These are phyloP conservation scores for Ursus arctos DNA, from an alignment of 2,113 vertebrate species.

Conservation along the genomic window DNA sequence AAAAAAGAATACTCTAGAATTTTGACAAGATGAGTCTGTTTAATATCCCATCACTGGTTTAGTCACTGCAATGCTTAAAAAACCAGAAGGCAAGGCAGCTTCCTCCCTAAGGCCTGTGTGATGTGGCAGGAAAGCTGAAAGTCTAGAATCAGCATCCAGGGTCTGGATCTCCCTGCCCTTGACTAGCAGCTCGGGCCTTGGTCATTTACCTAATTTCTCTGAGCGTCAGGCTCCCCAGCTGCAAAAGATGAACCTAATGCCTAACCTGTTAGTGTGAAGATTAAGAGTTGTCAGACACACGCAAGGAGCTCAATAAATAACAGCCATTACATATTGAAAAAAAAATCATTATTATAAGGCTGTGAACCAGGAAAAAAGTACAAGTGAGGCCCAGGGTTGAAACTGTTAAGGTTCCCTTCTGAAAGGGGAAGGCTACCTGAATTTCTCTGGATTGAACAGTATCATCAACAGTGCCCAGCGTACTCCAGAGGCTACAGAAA, in stretches of 20 bases:
- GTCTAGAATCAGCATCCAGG: rapidly evolving
- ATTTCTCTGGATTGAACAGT: neutral
- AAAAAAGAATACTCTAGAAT: neutral
- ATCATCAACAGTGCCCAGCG: neutral
- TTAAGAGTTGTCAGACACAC: neutral
- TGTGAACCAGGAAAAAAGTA: neutral
- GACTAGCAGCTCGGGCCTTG: neutral
- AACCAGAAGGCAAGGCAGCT: neutral
- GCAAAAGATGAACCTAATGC: neutral
- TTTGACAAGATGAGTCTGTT: neutral
- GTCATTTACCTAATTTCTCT: neutral
- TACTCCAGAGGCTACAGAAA: neutral
- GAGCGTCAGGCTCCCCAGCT: neutral
- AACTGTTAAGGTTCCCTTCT: neutral
- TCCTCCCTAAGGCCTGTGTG: neutral
- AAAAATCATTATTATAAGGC: neutral
- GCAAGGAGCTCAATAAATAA: neutral
- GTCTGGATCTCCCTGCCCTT: rapidly evolving
- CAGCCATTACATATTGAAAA: neutral
- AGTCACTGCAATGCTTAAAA: neutral
- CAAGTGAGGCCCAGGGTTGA: neutral
- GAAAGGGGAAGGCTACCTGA: neutral
- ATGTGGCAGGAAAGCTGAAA: neutral
- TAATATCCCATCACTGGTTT: neutral
- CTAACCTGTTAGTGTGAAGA: neutral